Conservation (phyloP, 2,888 invertebrate species). For the Didymodactylos carnosus region DNA sequence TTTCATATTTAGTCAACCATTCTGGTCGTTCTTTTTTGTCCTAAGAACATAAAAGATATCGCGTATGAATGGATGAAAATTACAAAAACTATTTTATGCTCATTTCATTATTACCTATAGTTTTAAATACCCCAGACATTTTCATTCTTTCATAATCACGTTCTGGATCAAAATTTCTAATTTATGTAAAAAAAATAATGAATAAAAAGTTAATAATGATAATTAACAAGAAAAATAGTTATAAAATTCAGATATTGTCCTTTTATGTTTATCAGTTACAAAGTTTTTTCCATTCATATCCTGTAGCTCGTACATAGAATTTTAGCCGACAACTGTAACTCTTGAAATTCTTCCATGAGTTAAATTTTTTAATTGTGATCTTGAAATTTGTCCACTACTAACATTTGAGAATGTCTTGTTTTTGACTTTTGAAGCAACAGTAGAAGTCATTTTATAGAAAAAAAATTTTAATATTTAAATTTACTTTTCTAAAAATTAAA, state of each 20-base stretch:
- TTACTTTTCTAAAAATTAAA: no score
- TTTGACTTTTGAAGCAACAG: no score
- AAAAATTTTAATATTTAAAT: no score
- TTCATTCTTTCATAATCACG: not conserved
- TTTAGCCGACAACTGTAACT: not conserved
- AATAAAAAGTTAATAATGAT: not conserved
- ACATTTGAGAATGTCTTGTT: no score
- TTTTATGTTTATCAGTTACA: not conserved
- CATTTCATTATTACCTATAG: no score
- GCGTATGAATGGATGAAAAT: not conserved
- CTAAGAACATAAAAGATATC: not conserved
- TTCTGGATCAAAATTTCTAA: not conserved
- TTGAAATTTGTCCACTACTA: no score
- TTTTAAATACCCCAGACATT: not conserved
- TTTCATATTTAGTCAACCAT: not conserved
- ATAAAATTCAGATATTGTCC: not conserved
- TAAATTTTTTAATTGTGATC: not conserved
- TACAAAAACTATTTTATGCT: not conserved
- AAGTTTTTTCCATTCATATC: not conserved
- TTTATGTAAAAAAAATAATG: not conserved
- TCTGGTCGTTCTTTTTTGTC: not conserved
- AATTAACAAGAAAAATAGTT: not conserved
- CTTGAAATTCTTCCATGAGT: not conserved
- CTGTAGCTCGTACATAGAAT: not conserved
- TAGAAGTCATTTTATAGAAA: no score